Evolutionary conservation across 2,888 invertebrate genomes (phyloP), one percentile per base, ranked within the genome.

Genomic region (Cotesia congregata): DNA sequence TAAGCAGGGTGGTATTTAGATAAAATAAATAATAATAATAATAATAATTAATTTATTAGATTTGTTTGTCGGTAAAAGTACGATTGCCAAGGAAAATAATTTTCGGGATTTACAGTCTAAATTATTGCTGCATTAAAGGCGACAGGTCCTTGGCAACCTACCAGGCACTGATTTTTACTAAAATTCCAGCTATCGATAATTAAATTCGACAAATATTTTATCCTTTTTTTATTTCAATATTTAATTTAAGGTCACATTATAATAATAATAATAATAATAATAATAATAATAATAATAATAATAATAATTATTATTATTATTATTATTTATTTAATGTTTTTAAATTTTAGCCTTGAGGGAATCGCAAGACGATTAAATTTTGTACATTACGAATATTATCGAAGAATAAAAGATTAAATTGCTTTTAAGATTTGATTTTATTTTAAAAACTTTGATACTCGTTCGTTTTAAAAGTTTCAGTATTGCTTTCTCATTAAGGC

Each of bases 401-500:
- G 7, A 50, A 50, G 1, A 50, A 50, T 50, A 12, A 4, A 50
- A 50, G 12, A 50, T 50, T 50, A 50, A 50, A 50, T 50, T 50
- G 50, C 50, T 50, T 50, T 50, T 50, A 50, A 7, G 12, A 50
- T 50, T 50, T 50, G 50, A 50, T 50, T 17, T 4, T 70, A 75
- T 67, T 17, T 69, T 72, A 73, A 74, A 74, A 50, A 50, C 12
- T 50, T 50, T 50, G 12, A 50, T 12, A 50, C 69, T 59, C n/a
- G 6, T 50, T 67, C 41, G 62, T 30, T 77, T 71, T 69, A 60
- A 78, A 73, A 77, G 74, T 72, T 71, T 77, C 78, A 69, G 82
- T 87, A 87, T 87, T 87, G 87, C 87, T 87, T 87, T 87, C 84
- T 86, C 84, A 83, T 85, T 87, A 87, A 87, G 87, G 87, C 87